A percentile compares a stretch with the other conserved stretches of the same genome.
Evolutionary conservation across 2,113 vertebrate species (phyloP).

Genomic region (Onychostoma macrolepis): DNA sequence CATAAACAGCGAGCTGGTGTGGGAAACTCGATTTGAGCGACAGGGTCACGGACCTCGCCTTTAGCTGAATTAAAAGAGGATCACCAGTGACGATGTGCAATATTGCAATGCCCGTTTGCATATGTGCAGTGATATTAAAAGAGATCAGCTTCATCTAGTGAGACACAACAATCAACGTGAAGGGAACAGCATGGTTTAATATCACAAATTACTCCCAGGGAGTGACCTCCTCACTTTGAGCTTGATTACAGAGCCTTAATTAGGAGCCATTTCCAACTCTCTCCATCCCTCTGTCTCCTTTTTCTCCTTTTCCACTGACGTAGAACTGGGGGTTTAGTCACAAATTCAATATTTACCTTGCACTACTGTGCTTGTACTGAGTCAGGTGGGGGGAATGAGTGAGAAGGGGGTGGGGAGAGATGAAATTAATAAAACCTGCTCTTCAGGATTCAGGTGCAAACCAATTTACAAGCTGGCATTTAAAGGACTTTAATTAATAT

Average conservation of each 20-base stretch:
- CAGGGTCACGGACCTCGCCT: conserved; percentile 94
- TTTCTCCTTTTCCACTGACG: conserved; percentile 74
- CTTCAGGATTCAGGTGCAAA: conserved; percentile 92
- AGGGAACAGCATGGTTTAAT: conserved; percentile 89
- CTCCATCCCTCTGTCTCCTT: conserved; percentile 72
- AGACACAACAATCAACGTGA: conserved; percentile 90
- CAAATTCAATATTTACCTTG: conserved; percentile 99
- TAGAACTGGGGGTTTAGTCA: conserved; percentile 93
- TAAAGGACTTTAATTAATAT: conserved; percentile 97
- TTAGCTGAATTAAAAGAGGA: conserved; percentile 98
- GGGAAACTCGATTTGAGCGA: conserved; percentile 85
- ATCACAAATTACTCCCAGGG: conserved; percentile 97
- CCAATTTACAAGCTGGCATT: conserved; percentile 99
- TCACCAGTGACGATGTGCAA: conserved; percentile 89
- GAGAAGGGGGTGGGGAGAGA: conserved; percentile 75
- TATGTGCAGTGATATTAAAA: conserved; percentile 99
- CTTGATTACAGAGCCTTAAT: conserved; percentile 99
- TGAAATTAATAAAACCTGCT: conserved; percentile 85
- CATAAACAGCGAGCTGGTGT: conserved; percentile 69
- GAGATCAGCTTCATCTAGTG: conserved; percentile 93
- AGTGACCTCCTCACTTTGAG: conserved; percentile 92
- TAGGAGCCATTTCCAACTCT: conserved; percentile 89
- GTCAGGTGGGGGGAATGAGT: conserved; percentile 75
- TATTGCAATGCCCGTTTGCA: conserved; percentile 99
- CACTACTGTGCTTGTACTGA: conserved; percentile 93